These are phyloP conservation scores for Caerostris darwini DNA, from an alignment of 1,140 invertebrate genomes.

Conservation along the genomic window DNA sequence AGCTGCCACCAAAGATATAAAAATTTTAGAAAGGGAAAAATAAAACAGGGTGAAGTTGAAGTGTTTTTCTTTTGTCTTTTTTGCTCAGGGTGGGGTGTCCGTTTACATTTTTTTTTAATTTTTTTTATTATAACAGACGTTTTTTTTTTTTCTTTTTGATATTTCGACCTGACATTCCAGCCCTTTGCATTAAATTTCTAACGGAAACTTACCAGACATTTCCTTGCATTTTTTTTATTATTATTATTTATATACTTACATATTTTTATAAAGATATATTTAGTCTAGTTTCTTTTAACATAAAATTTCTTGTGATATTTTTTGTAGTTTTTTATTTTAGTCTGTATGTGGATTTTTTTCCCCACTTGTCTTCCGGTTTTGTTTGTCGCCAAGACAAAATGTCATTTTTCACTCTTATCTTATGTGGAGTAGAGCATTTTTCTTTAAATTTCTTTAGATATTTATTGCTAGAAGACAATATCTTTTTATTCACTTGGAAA, in stretches of 20 bases:
- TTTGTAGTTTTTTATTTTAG: neutral
- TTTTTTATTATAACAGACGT: slow-evolving; percentile 1
- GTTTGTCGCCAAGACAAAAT: neutral
- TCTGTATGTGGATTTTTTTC: neutral
- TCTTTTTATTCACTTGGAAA: neutral
- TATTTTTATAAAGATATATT: neutral
- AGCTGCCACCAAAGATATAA: slow-evolving; percentile 31
- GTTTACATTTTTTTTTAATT: slow-evolving; percentile 28
- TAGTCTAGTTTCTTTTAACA: neutral
- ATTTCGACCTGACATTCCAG: slow-evolving; percentile 38
- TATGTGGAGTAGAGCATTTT: neutral
- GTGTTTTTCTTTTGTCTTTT: slow-evolving; percentile 38
- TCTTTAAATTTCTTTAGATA: neutral
- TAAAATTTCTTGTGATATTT: neutral
- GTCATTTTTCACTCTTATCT: neutral
- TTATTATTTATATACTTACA: neutral
- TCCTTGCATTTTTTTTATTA: neutral
- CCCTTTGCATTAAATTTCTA: slow-evolving; percentile 41
- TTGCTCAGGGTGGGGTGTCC: slow-evolving; percentile 32
- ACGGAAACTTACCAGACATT: slow-evolving; percentile 47
- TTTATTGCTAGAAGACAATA: neutral
- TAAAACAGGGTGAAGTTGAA: slow-evolving; percentile 14
- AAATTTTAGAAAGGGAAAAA: neutral
- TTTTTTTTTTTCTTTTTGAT: neutral
- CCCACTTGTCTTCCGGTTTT: neutral